Conservation (phyloP, 2,888 invertebrate genomes). For the Eledona agricola region DNA sequence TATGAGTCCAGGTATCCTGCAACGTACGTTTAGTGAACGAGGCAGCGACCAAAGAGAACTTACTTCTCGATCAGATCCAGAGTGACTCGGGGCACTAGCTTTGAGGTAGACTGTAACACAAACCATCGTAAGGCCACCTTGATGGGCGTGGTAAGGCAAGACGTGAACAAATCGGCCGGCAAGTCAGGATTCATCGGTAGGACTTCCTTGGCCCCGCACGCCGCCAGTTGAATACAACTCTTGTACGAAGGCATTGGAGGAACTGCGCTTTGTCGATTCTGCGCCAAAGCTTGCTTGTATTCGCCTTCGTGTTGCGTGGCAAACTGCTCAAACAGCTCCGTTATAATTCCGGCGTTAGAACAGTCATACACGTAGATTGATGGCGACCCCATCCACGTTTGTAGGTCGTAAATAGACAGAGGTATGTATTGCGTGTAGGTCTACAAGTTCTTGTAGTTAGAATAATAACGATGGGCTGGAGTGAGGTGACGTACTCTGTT, state of each 20-base stretch:
- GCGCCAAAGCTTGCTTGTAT: conserved; percentile 63
- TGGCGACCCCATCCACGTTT: conserved; percentile 99
- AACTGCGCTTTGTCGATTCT: conserved; percentile 17
- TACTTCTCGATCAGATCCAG: conserved; percentile 91
- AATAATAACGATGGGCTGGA: conserved; percentile 1
- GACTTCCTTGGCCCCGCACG: conserved; percentile 91
- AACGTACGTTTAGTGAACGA: no score
- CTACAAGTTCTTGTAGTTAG: conserved; percentile 65
- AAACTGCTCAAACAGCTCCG: conserved; percentile 89
- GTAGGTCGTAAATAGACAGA: conserved; percentile 96
- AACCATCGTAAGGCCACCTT: conserved; percentile 96
- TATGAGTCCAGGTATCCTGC: conserved; percentile 92
- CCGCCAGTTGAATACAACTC: conserved; percentile 96
- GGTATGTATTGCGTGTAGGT: conserved; percentile 99
- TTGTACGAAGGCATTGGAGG: conserved; percentile 65
- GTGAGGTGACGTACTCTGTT: conserved; percentile 76
- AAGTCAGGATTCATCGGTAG: conserved; percentile 97
- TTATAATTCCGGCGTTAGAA: conserved; percentile 96
- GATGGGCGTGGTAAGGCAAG: conserved; percentile 98
- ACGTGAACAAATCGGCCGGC: conserved; percentile 97
- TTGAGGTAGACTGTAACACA: conserved; percentile 83
- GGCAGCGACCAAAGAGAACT: conserved; percentile 54
- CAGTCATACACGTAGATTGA: conserved; percentile 99
- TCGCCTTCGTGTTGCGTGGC: conserved; percentile 91
- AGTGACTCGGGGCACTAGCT: conserved; percentile 82